Evolutionary conservation across 2,888 invertebrate genomes (phyloP), one percentile per base, ranked within the genome.

Genomic region (Napeogenes sylphis): DNA sequence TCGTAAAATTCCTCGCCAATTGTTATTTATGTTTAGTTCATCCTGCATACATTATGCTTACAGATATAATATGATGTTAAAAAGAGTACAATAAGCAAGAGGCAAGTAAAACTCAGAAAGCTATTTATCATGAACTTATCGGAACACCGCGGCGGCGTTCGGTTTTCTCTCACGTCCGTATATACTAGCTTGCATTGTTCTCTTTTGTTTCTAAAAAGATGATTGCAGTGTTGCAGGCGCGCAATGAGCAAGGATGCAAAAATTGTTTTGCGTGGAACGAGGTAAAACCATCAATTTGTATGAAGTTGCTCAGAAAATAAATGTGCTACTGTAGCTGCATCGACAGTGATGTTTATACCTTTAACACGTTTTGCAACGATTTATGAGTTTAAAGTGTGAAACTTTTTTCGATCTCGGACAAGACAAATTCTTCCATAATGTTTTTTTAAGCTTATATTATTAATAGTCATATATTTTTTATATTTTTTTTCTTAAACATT

Each of bases 81-180:
- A 68, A 71, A 69, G 61, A 63, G 55, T 66, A 61, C 69, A 79
- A 64, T 64, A 70, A 80, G 79, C 78, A 80, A 82, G 81, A 78
- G 77, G 77, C 81, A 79, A 84, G 82, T 83, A 78, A 83, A 84
- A 85, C 83, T 83, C 80, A 72, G 79, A 81, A 79, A 79, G 84
- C 83, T 88, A 88, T 89, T 89, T 88, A 89, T 88, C 87, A 86
- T 87, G 81, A 85, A 85, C 77, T 85, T 88, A 88, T 89, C 87
- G 82, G 82, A 83, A 86, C 84, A 84, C 83, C 79, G 74, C 79
- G 77, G 75, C 79, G 78, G 76, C 76, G 75, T 81, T 86, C 82
- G 79, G 85, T 87, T 85, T 85, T 85, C 80, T 80, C 77, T 76
- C 77, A 77, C 80, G 80, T 79, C 78, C 76, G 76, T 80, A 81